A percentile compares a stretch with the other conserved stretches of the same genome.
Evolutionary conservation across 2,888 invertebrate genomes (phyloP).

Genomic region (Muschampia plurimacula): DNA sequence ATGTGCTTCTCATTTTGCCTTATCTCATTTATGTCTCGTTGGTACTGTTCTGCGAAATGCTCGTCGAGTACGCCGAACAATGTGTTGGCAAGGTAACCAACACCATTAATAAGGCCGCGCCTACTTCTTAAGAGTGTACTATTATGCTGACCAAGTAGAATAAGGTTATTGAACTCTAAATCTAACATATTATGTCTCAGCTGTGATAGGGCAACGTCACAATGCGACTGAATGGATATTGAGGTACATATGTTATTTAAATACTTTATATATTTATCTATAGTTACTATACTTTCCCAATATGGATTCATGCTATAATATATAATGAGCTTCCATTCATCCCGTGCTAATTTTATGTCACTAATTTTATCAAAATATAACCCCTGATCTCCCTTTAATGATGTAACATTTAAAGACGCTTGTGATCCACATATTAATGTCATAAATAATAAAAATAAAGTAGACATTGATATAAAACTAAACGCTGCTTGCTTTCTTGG

Average conservation of each 20-base stretch:
- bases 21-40: not conserved
- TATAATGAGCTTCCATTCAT: not conserved
- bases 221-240: too few species aligned
- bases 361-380: not conserved
- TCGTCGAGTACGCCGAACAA: not conserved
- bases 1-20: too few species aligned
- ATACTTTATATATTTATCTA: not conserved
- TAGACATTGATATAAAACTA: not conserved
- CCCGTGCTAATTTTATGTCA: not conserved
- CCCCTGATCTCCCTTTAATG: not conserved
- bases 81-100: not conserved
- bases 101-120: not conserved
- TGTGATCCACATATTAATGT: not conserved
- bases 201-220: not conserved
- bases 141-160: not conserved
- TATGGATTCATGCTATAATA: not conserved
- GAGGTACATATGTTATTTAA: not conserved
- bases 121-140: not conserved
- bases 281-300: not conserved
- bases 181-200: not conserved
- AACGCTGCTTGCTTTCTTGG: too few species aligned
- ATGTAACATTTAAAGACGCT: too few species aligned
- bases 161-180: not conserved
- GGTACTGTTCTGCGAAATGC: conserved; percentile 2
- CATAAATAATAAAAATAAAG: not conserved